Percentiles rank a stretch among this genome's conserved stretches.
Evolutionary conservation across 53 echinoderm and acorn worm species (phyloP).

Genomic region (Patiria pectinifera): DNA sequence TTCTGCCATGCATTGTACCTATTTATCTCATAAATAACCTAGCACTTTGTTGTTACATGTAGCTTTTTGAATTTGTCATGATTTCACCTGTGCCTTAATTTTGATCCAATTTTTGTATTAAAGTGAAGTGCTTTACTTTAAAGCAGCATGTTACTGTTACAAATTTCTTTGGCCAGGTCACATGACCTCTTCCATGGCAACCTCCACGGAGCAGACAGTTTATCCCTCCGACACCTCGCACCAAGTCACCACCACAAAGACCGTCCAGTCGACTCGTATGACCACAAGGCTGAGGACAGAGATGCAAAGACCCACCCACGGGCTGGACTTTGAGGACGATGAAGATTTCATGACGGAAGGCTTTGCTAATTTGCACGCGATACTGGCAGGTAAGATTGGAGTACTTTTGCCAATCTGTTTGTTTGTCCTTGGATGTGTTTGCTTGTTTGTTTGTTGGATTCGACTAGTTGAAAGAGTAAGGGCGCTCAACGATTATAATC

Average conservation of each 20-base stretch:
- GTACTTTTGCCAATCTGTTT: background rate
- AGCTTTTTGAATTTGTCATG: too few species aligned
- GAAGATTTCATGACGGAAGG: slow-evolving; percentile 72
- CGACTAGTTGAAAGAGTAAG: too few species aligned
- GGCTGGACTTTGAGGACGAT: slow-evolving; percentile 63
- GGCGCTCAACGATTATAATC: too few species aligned
- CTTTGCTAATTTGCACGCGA: slow-evolving; percentile 80
- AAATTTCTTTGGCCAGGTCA: background rate
- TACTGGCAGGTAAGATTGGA: slow-evolving; percentile 73
- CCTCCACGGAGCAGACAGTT: slow-evolving; percentile 1
- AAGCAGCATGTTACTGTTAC: too few species aligned
- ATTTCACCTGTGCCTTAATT: too few species aligned
- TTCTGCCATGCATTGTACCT: too few species aligned
- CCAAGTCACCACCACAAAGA: slow-evolving; percentile 31
- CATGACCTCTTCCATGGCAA: slow-evolving; percentile 20
- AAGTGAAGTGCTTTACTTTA: too few species aligned
- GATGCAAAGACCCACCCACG: background rate
- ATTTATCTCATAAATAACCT: too few species aligned
- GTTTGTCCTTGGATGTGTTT: background rate
- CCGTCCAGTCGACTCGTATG: slow-evolving; percentile 11
- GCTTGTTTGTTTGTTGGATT: background rate
- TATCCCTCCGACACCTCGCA: slow-evolving; percentile 11
- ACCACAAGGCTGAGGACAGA: slow-evolving; percentile 2
- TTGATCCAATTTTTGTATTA: too few species aligned
- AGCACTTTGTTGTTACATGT: too few species aligned